These are phyloP conservation scores for Orthochromis indermauri DNA, from an alignment of 2,113 vertebrate species.

Conservation along the genomic window DNA sequence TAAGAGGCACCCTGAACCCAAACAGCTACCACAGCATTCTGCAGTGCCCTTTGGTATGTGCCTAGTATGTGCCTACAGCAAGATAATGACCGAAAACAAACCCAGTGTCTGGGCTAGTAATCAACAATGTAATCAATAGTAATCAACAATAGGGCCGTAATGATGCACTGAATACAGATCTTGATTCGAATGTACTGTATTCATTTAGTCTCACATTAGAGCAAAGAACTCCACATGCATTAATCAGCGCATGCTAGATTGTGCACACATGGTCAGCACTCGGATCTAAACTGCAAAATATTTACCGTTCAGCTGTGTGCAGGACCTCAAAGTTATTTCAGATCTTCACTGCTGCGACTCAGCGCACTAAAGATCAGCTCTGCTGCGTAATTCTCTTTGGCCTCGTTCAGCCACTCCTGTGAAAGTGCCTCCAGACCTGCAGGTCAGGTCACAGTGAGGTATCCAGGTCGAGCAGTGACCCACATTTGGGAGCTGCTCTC, in stretches of 20 bases:
- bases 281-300: background rate
- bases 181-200: background rate
- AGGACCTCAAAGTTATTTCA: background rate
- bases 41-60: background rate
- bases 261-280: background rate
- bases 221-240: background rate
- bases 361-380: background rate
- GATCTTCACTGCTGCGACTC: background rate
- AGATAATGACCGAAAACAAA: background rate
- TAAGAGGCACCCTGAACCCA: background rate
- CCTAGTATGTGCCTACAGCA: background rate
- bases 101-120: background rate
- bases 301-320: background rate
- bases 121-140: background rate
- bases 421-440: background rate
- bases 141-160: background rate
- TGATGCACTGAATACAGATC: background rate
- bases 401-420: background rate
- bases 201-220: background rate
- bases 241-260: background rate
- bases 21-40: background rate
- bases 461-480: background rate
- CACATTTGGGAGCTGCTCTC: slow-evolving; percentile 4
- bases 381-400: background rate
- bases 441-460: slow-evolving; percentile 2